phyloP scores from a whole-genome alignment of 2,113 vertebrate genomes.

The Limnothrissa miodon region DNA sequence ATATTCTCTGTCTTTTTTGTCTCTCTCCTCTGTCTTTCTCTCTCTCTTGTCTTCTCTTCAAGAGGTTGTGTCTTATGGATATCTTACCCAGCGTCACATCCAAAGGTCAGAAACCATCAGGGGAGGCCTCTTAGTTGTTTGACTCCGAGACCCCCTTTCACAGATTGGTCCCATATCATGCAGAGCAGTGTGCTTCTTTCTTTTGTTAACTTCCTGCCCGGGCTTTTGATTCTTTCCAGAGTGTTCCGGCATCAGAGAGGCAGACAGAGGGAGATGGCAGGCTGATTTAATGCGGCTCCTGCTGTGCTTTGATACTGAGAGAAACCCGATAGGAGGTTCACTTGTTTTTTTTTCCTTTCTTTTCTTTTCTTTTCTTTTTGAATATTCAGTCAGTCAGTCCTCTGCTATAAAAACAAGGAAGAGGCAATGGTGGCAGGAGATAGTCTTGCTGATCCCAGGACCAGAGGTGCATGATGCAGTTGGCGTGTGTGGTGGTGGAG shows the following conservation, averaged over 20 bases:
- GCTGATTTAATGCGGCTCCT: slow-evolving; percentile 47
- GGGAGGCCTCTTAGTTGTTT: slow-evolving; percentile 5
- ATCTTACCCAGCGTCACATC: neutral
- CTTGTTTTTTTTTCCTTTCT: neutral
- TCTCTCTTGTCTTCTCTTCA: neutral
- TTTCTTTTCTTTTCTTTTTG: slow-evolving; percentile 7
- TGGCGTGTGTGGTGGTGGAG: neutral
- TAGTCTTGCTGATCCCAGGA: neutral
- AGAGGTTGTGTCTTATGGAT: slow-evolving; percentile 4
- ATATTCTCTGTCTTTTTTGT: neutral
- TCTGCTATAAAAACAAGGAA: slow-evolving; percentile 24
- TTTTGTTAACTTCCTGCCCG: slow-evolving; percentile 26
- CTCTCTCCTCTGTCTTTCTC: neutral
- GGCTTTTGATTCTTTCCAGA: slow-evolving; percentile 19
- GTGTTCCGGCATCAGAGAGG: slow-evolving; percentile 23
- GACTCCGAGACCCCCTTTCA: slow-evolving; percentile 2
- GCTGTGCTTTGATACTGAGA: slow-evolving; percentile 49
- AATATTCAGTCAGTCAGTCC: slow-evolving; percentile 48
- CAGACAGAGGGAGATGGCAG: slow-evolving; percentile 25
- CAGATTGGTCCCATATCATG: slow-evolving; percentile 15
- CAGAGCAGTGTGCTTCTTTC: neutral
- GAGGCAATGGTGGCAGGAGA: slow-evolving; percentile 19
- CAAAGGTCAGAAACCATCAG: slow-evolving; percentile 18
- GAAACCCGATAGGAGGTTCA: slow-evolving; percentile 42
- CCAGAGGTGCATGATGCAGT: neutral